Base-by-base conservation (phyloP, 1,140 invertebrate genomes). In the Liolophura sinensis region DNA sequence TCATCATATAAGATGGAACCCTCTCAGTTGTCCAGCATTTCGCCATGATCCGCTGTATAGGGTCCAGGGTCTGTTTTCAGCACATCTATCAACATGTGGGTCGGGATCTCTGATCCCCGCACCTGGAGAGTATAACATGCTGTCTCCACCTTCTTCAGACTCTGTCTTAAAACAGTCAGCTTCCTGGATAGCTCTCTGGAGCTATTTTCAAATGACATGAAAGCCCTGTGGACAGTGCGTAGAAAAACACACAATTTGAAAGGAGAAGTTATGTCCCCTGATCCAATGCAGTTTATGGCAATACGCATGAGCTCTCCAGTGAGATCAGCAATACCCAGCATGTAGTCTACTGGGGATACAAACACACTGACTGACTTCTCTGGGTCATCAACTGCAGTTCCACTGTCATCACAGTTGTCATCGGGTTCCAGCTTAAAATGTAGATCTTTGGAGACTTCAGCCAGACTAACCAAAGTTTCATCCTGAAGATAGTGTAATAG, bases 271-370 rank as follows among this genome's bases (percentile, higher is more conserved):
- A 91, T 87, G 72, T 95, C 89, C 0, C 92, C 93, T 66, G 87
- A 87, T 0, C 91, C 90, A 46, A 96, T 87, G 73, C 89, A 91
- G 74, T 92, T 94, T 9, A 96, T 94, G 64, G 93, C 93, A 71
- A 90, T 89, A 64, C 94, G 87, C 94, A 96, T 96, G 25, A 96
- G 78, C 82, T 97, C 94, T 0, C 94, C 94, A 6, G 93, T 95
- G 14, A 95, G 85, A 85, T 97, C 94, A 11, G 91, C 90, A 51
- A 96, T 82, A 1, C 94, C 94, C n/a, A 96, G 81, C 71, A 96
- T 88, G 74, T 90, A 94, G 72, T 94, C 92, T 50, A 78, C 81
- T 0, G 89, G 88, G 16, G 89, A 86, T 48, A 93, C 78, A 20
- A 18, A 50, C 27, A 51, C 12, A 64, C 54, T 47, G 25, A 46